Base-by-base conservation (phyloP, 2,888 invertebrate genomes). In the Scelioninae gen. 1 region DNA sequence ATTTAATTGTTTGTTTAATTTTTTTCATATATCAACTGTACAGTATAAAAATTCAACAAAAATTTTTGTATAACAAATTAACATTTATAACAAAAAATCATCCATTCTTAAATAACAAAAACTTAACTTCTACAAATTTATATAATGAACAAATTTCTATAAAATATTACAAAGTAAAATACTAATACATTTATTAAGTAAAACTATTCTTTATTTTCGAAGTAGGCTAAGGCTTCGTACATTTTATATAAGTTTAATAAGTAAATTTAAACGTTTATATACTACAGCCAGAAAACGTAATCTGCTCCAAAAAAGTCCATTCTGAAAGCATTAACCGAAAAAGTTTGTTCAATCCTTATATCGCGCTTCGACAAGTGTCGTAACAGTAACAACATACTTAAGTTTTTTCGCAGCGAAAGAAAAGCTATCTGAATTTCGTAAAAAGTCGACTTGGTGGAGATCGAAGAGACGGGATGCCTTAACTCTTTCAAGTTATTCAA, bases 401-500 rank as follows among this genome's bases (percentile, higher is more conserved):
- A 74, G 69, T 56, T 75, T 75, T 40, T 60, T 56, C 62, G 32
- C n/a, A 55, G 69, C 49, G 13, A 75, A 69, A 60, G 62, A 45
- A 69, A 75, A 80, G 68, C 69, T 40, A 75, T 75, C 69, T 56
- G 74, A 66, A 55, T 65, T 66, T 71, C 49, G 63, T 63, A 47
- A 77, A 32, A 69, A 63, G 71, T 49, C 38, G 65, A 49, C 58
- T 79, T 23, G 56, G 51, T 60, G 55, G n/a, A 43, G 47, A 65
- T 38, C 65, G 84, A 71, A 79, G 81, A 80, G 78, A 76, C 84
- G 83, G 66, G 62, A 71, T 72, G 80, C 81, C 83, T 85, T 87
- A 87, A 88, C 87, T 88, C 85, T 84, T 85, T 86, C 78, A 86
- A 87, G 85, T 87, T 87, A 87, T 88, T 88, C 88, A 87, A 87